Base-by-base conservation (phyloP, 2,113 vertebrate species). In the Gorsachius goisagi region DNA sequence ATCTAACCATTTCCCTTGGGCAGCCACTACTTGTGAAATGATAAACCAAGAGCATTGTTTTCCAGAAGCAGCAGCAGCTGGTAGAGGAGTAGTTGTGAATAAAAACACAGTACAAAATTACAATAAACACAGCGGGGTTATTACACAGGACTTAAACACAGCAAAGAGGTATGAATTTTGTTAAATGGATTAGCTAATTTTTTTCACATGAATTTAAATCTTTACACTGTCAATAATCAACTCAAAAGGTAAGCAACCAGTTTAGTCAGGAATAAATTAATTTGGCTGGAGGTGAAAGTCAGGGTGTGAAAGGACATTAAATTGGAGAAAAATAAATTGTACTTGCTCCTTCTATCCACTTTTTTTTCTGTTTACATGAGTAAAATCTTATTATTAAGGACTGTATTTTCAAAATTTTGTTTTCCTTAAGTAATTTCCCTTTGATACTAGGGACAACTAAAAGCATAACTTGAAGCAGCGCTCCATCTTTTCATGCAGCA, bases 191-290 rank as follows among this genome's bases (percentile, higher is more conserved):
- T 88, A 88, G 15, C 37, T 77, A 13, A 66, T 63, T 93, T 77
- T 83, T 11, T 89, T 93, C 35, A 74, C 32, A 47, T 90, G 33
- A 53, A 88, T 84, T 95, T 91, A 93, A 78, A 39, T 37, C 13
- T 71, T 75, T 26, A 44, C 15, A 71, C 22, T 47, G 62, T 59
- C 71, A 86, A 76, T 89, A 85, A 95, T 79, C 49, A 85, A 78
- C 44, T 52, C 26, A 80, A 80, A 93, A 91, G 35, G 78, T 24
- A 90, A 90, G 26, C 8, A 81, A 79, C 4, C 11, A 37, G 50
- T 94, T 88, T 76, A 89, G 71, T 88, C 37, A 92, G 60, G 66
- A 71, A 84, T 20, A 92, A 93, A 96, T 69, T 4, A 75, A 69
- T 84, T 85, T 85, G 14, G 20, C 44, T 78, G 64, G 60, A 81